phyloP scores from a whole-genome alignment of 2,797 vertebrate genomes.

The Urosaurus nigricauda region DNA sequence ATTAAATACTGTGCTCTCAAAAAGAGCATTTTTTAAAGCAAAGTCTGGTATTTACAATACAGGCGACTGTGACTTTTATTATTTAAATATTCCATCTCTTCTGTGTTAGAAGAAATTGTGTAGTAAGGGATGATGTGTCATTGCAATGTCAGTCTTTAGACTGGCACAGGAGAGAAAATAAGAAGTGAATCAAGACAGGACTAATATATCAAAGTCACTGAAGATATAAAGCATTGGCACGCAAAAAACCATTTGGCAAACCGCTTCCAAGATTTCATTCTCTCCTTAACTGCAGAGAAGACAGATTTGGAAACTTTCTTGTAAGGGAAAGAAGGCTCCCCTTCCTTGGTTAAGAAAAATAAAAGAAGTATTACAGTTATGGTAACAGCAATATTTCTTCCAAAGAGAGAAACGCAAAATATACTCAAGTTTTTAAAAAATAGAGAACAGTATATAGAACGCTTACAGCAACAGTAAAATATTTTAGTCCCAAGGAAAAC shows the following conservation, averaged over 20 bases:
- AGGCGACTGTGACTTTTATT: slow-evolving; percentile 69
- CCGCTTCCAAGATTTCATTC: slow-evolving; percentile 58
- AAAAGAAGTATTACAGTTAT: slow-evolving; percentile 42
- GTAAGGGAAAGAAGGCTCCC: not conserved
- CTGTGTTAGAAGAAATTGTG: slow-evolving; percentile 76
- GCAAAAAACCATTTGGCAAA: slow-evolving; percentile 54
- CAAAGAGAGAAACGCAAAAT: slow-evolving; percentile 44
- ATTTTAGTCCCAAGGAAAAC: slow-evolving; percentile 41
- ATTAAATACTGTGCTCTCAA: slow-evolving; percentile 77
- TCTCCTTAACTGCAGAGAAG: not conserved
- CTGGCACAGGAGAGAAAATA: slow-evolving; percentile 46
- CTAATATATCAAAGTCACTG: slow-evolving; percentile 36
- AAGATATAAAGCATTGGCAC: slow-evolving; percentile 37
- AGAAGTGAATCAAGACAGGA: slow-evolving; percentile 40
- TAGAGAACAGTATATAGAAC: slow-evolving; percentile 62
- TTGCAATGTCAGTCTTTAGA: slow-evolving; percentile 50
- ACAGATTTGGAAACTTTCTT: slow-evolving; percentile 46
- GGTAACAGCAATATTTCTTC: slow-evolving; percentile 25
- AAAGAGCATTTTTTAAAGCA: slow-evolving; percentile 76
- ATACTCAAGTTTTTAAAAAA: slow-evolving; percentile 46
- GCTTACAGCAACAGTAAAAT: slow-evolving; percentile 65
- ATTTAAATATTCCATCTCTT: slow-evolving; percentile 67
- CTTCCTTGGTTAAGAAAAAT: slow-evolving; percentile 60
- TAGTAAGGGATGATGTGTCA: slow-evolving; percentile 58
- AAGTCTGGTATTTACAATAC: slow-evolving; percentile 75